Percentiles rank a stretch among this genome's conserved stretches.
phyloP scores from a whole-genome alignment of 2,797 vertebrate species.

The Zalophus californianus region DNA sequence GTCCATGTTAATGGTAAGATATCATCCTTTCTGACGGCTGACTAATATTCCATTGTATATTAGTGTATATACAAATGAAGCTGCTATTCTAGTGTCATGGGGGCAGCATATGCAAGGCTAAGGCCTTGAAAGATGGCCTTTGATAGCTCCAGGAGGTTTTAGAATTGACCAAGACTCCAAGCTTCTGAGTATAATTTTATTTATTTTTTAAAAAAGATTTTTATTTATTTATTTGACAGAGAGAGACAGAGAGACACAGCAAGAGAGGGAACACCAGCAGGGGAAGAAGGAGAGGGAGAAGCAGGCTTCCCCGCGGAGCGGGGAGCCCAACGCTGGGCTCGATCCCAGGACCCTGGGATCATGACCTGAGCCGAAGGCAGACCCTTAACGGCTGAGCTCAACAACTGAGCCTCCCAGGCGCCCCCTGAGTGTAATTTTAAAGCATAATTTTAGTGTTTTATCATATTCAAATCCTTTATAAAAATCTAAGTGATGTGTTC shows the following conservation, averaged over 20 bases:
- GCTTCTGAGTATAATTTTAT: neutral
- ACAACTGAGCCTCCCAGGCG: no score
- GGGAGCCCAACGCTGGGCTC: no score
- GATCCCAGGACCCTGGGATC: no score
- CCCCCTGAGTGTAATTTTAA: neutral
- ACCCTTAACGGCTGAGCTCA: no score
- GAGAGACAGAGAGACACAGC: no score
- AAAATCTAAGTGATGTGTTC: neutral
- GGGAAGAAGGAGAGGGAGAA: no score
- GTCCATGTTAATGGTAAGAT: neutral
- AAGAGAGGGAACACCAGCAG: no score
- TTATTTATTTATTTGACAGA: no score
- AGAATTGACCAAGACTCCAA: neutral
- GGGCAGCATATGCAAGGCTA: neutral
- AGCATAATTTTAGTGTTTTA: neutral
- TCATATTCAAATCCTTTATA: neutral
- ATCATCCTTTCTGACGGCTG: neutral
- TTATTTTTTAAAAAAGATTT: no score
- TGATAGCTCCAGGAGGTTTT: neutral
- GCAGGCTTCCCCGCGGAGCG: no score
- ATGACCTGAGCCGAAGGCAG: no score
- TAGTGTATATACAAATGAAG: neutral
- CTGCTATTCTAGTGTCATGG: neutral
- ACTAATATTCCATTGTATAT: neutral
- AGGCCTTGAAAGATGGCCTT: neutral